Base-by-base conservation (phyloP, 2,797 vertebrate species). In the Sebastes cheni region DNA sequence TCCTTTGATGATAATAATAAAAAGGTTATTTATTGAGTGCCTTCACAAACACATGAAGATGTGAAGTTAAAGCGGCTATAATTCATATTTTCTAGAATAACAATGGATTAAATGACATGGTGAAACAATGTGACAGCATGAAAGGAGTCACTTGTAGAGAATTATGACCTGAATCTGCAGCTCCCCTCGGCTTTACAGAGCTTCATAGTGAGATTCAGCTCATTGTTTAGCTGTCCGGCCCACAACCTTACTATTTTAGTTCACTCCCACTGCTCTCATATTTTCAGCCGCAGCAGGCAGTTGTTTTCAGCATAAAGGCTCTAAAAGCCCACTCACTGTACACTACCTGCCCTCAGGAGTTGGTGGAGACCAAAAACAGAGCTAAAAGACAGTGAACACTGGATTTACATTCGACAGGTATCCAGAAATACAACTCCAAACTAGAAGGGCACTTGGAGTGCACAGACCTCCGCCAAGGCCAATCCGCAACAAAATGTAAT, bases 1-100 rank as follows among this genome's bases (percentile, higher is more conserved):
- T 42, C 14, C 60, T 85, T 56, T 82, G 58, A 82, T 72, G 29
- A 71, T 66, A 32, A 72, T 46, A 69, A 79, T 73, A 72, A 76
- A 79, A 66, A 23, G 6, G 7, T 78, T 69, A 83, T 81, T 80
- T 65, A 77, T 81, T 56, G 32, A 54, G 52, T 1, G 12, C 3
- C 22, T 62, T 62, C 16, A 10, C 68, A 62, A 76, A 76, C 16
- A 73, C 72, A 77, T 11, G 1, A 67, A 18, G 12, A 72, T 52
- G 46, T 54, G 34, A 80, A 12, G 25, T 70, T 70, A 61, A 46
- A 60, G 36, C 5, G 2, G 56, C 55, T 22, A 2, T n/a, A 55
- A 71, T 32, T 30, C 1, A 20, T 1, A 2, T 50, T 61, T 25
- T 56, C 8, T 54, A 18, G 34, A n/a, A 14, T 25, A 32, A 32